phyloP scores from a whole-genome alignment of 2,797 vertebrate genomes.

The Cirrhinus molitorella region DNA sequence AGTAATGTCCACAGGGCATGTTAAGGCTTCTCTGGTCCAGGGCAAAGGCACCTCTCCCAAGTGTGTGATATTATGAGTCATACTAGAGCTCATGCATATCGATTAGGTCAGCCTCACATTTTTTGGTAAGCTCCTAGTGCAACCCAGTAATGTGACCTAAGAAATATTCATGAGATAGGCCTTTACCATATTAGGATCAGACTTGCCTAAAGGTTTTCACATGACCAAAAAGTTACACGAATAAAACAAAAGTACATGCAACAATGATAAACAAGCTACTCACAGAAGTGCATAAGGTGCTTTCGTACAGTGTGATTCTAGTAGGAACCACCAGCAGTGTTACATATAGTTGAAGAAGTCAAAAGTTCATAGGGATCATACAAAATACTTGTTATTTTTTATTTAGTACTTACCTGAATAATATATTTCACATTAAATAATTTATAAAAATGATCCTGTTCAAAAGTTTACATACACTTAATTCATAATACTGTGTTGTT shows the following conservation, averaged over 20 bases:
- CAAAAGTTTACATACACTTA: too few relatives aligned
- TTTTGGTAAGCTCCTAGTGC: neutral
- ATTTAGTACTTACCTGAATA: too few relatives aligned
- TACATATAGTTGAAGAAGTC: too few relatives aligned
- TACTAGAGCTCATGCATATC: neutral
- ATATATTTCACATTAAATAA: too few relatives aligned
- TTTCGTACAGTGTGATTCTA: too few relatives aligned
- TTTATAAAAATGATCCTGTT: too few relatives aligned
- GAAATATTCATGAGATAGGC: neutral
- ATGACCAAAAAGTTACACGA: neutral
- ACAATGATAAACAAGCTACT: too few relatives aligned
- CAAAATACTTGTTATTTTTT: too few relatives aligned
- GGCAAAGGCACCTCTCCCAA: neutral
- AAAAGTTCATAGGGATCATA: too few relatives aligned
- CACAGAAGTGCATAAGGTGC: neutral
- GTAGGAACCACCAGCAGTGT: too few relatives aligned
- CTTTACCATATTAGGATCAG: neutral
- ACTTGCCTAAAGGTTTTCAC: neutral
- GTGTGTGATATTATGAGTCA: constrained; percentile 1
- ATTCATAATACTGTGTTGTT: too few relatives aligned
- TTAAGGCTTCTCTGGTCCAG: neutral
- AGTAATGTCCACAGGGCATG: neutral
- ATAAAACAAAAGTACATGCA: neutral
- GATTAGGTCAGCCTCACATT: neutral
- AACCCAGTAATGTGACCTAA: neutral